Percentiles rank a stretch among this genome's conserved stretches.
Conservation (phyloP, 2,888 invertebrate species). For the Catocala fraxini region DNA sequence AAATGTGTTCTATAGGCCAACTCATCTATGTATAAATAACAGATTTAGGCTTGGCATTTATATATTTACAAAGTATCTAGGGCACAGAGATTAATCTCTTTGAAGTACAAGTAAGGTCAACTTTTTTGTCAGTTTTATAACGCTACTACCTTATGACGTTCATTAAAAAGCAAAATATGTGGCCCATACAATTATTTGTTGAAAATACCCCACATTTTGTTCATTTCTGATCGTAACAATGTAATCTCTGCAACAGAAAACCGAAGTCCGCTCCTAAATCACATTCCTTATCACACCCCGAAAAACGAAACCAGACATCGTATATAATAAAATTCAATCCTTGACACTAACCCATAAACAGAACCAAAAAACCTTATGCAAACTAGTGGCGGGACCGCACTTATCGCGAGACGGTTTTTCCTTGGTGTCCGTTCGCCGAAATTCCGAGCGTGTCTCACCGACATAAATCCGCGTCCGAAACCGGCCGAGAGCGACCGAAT, state of each 20-base stretch:
- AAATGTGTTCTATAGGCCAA: no score
- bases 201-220: no score
- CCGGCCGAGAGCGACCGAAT: conserved; percentile 42
- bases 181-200: neutral
- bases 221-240: no score
- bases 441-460: conserved; percentile 58
- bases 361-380: conserved; percentile 55
- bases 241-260: neutral
- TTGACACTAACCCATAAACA: conserved; percentile 53
- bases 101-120: no score
- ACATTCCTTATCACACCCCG: conserved; percentile 19
- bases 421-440: conserved; percentile 55
- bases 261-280: conserved; percentile 6
- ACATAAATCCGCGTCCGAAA: conserved; percentile 59
- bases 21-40: no score
- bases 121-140: no score
- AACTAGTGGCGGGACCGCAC: conserved; percentile 49
- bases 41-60: no score
- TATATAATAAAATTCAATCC: conserved; percentile 54
- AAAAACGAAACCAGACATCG: conserved; percentile 33
- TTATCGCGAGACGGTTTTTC: conserved; percentile 61
- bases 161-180: no score
- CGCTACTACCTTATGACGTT: no score
- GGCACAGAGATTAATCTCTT: no score
- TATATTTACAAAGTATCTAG: no score